Conservation (phyloP, 1,140 invertebrate species). For the Hestina assimilis region DNA sequence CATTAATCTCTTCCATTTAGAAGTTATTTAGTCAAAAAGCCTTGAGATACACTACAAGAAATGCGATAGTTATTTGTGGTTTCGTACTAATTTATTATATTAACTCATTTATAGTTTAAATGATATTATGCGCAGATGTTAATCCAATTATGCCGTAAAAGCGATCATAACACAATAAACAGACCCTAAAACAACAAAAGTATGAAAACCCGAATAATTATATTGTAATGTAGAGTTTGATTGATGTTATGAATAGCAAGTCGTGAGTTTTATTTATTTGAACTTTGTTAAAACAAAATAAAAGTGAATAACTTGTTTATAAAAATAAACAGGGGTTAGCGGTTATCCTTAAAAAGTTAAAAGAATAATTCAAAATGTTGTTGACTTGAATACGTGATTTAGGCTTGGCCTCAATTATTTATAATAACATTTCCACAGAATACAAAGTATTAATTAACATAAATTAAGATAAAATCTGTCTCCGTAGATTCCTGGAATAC, state of each 20-base stretch:
- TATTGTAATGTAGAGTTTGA: slow-evolving; percentile 24
- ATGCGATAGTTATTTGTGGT: no score
- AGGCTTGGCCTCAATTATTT: no score
- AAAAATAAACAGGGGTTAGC: background rate
- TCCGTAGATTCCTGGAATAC: no score
- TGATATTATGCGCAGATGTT: background rate
- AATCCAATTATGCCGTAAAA: slow-evolving; percentile 6
- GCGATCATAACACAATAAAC: slow-evolving; percentile 9
- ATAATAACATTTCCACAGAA: no score
- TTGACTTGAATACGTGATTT: no score
- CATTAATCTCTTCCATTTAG: no score
- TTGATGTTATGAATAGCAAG: slow-evolving; percentile 24
- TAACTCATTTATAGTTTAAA: background rate
- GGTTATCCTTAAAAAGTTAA: background rate
- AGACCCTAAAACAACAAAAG: slow-evolving; percentile 26
- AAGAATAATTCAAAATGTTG: no score
- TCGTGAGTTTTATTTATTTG: background rate
- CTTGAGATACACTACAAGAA: no score
- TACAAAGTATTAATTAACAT: no score
- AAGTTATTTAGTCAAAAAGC: no score
- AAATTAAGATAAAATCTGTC: no score
- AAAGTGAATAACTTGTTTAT: slow-evolving; percentile 2
- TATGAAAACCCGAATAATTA: slow-evolving; percentile 23
- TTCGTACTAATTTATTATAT: no score
- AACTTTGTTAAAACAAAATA: background rate